These are phyloP conservation scores for Manis crassicaudata DNA, from an alignment of 2,797 vertebrate species.

Conservation along the genomic window DNA sequence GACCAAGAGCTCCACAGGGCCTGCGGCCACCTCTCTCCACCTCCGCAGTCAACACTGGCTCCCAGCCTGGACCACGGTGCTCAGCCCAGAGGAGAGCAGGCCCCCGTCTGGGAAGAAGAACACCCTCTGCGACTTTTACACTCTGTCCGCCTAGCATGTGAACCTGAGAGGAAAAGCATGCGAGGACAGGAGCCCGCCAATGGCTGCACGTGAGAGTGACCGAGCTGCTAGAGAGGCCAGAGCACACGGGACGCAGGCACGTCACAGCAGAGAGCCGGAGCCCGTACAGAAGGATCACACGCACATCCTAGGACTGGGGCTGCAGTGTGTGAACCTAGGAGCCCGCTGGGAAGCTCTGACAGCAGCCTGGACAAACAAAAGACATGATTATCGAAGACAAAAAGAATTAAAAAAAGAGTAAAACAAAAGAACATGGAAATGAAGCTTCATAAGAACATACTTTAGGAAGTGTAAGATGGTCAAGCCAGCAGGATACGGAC, in stretches of 20 bases:
- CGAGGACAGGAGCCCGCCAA: too few species aligned
- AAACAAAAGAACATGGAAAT: not conserved
- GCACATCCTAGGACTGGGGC: not conserved
- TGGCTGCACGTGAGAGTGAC: too few species aligned
- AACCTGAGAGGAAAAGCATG: not conserved
- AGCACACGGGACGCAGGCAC: too few species aligned
- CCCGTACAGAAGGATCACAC: not conserved
- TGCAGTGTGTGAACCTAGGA: too few species aligned
- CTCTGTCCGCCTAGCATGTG: not conserved
- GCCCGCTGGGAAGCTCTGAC: not conserved
- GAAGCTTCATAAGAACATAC: not conserved
- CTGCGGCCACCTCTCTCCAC: not conserved
- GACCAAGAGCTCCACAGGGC: not conserved
- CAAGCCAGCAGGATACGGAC: not conserved
- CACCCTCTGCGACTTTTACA: not conserved
- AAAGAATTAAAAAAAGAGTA: not conserved
- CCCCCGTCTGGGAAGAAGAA: not conserved
- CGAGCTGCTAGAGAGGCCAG: too few species aligned
- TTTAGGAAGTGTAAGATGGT: not conserved
- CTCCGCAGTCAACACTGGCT: not conserved
- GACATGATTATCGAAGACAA: not conserved
- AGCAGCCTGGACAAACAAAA: not conserved
- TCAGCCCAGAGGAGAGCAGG: not conserved
- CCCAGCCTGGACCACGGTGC: not conserved
- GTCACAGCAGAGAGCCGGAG: too few species aligned